Conservation (phyloP, 2,797 vertebrate genomes). For the Pantherophis alleghaniensis region DNA sequence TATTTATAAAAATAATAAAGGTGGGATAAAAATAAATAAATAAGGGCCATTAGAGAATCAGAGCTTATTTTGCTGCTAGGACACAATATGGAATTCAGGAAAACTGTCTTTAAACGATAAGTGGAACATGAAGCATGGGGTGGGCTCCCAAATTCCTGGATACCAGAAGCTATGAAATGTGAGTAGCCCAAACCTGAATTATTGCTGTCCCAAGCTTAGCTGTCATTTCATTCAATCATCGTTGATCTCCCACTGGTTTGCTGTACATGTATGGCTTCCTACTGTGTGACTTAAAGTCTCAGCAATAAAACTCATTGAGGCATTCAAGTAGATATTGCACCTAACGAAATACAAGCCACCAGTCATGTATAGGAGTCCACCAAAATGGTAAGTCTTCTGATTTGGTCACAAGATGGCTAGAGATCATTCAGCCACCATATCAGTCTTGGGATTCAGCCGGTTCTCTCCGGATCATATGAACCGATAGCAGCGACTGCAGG, state of each 20-base stretch:
- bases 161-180: slow-evolving; percentile 56
- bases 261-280: not conserved
- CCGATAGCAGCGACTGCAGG: too few relatives aligned
- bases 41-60: slow-evolving; percentile 82
- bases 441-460: too few relatives aligned
- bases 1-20: not conserved
- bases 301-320: not conserved
- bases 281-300: not conserved
- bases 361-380: not conserved
- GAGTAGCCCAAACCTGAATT: slow-evolving; percentile 33
- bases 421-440: not conserved
- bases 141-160: not conserved
- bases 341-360: not conserved
- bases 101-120: slow-evolving; percentile 60
- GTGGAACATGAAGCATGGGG: not conserved
- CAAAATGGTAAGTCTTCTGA: not conserved
- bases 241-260: not conserved
- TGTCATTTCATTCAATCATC: slow-evolving; percentile 26
- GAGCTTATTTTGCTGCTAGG: slow-evolving; percentile 74
- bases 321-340: not conserved
- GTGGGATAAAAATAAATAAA: not conserved
- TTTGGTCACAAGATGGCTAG: not conserved
- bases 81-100: slow-evolving; percentile 76
- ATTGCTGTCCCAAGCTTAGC: slow-evolving; percentile 46
- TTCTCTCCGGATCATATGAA: too few relatives aligned